Percentiles rank a stretch among this genome's conserved stretches.
Evolutionary conservation across 2,797 vertebrate genomes (phyloP).

Genomic region (Anguilla obscura): DNA sequence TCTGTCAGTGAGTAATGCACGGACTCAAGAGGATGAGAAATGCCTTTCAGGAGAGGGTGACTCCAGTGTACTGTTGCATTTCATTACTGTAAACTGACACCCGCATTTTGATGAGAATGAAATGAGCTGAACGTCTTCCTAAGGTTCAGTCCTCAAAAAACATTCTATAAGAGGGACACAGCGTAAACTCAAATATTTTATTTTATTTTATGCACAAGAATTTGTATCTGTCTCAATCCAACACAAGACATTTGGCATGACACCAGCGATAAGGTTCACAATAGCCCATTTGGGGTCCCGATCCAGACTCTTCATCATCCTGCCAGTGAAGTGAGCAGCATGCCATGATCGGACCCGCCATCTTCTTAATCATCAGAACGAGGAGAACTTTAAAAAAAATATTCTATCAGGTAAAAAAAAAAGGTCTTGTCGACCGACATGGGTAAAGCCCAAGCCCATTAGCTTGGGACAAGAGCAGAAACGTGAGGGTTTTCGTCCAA

Average conservation of each 20-base stretch:
- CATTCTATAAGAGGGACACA: background rate
- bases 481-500: slow-evolving; percentile 67
- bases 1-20: slow-evolving; percentile 46
- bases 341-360: slow-evolving; percentile 26
- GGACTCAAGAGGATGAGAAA: slow-evolving; percentile 51
- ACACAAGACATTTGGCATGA: slow-evolving; percentile 8
- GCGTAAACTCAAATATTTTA: background rate
- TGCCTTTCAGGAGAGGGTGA: slow-evolving; percentile 47
- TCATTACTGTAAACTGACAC: slow-evolving; percentile 45
- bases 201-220: slow-evolving; percentile 23
- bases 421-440: slow-evolving; percentile 72
- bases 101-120: slow-evolving; percentile 49
- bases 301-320: background rate
- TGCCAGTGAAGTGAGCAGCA: slow-evolving; percentile 29
- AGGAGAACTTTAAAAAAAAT: slow-evolving; percentile 42
- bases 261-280: slow-evolving; percentile 13
- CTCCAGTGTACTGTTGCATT: slow-evolving; percentile 47
- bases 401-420: slow-evolving; percentile 58
- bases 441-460: slow-evolving; percentile 72
- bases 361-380: slow-evolving; percentile 38
- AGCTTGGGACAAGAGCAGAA: slow-evolving; percentile 66
- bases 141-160: slow-evolving; percentile 17
- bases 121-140: slow-evolving; percentile 34
- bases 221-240: slow-evolving; percentile 28
- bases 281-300: slow-evolving; percentile 8